These are phyloP conservation scores for Bedellia somnulentella DNA, from an alignment of 2,888 invertebrate species.

Conservation along the genomic window DNA sequence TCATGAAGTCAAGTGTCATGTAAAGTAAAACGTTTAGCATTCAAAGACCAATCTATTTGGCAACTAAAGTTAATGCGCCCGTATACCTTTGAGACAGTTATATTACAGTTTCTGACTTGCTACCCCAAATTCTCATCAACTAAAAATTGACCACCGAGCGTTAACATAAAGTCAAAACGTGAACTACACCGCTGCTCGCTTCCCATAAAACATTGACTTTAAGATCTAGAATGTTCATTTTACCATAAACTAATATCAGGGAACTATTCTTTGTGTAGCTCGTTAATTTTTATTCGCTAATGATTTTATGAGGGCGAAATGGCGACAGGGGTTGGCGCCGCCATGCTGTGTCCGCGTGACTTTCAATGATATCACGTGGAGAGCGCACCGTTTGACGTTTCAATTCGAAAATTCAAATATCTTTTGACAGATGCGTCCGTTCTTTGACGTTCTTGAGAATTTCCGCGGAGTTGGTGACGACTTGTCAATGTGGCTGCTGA, in stretches of 20 bases:
- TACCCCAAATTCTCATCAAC: too few relatives aligned
- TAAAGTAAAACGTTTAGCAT: too few relatives aligned
- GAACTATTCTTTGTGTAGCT: conserved; percentile 13
- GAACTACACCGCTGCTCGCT: conserved; percentile 28
- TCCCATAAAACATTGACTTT: conserved; percentile 29
- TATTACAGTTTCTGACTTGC: too few relatives aligned
- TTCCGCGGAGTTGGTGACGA: conserved; percentile 16
- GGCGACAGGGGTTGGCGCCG: conserved; percentile 13
- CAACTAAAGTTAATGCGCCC: too few relatives aligned
- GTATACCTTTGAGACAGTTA: too few relatives aligned
- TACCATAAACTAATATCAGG: conserved; percentile 31
- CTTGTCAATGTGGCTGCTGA: conserved; percentile 23
- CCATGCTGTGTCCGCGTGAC: conserved; percentile 26
- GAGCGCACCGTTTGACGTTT: conserved; percentile 27
- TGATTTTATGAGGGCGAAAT: conserved; percentile 16
- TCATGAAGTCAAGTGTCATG: too few relatives aligned
- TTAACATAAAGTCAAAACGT: too few relatives aligned
- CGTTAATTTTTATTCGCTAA: conserved; percentile 12
- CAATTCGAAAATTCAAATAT: conserved; percentile 25
- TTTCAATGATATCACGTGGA: conserved; percentile 31
- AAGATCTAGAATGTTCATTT: conserved; percentile 46
- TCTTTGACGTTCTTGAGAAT: conserved; percentile 27
- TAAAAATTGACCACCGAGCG: too few relatives aligned
- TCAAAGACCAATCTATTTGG: too few relatives aligned
- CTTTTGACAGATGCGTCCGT: conserved; percentile 36